Evolutionary conservation across 2,888 invertebrate genomes (phyloP).

Genomic region (Drosophila mettleri): DNA sequence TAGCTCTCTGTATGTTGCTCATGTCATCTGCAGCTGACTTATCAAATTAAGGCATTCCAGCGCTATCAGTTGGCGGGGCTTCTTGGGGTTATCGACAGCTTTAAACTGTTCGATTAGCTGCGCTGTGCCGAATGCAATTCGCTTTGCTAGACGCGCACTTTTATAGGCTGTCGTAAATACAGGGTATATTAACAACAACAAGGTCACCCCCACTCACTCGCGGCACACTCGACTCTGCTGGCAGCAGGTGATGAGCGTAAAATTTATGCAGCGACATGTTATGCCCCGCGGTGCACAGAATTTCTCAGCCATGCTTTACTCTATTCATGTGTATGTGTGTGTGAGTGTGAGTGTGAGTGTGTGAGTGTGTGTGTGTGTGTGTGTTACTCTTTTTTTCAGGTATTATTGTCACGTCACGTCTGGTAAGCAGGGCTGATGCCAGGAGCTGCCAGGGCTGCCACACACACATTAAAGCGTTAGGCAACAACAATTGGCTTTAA

Average conservation of each 20-base stretch:
- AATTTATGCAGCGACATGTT: conserved; percentile 79
- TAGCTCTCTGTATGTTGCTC: too few relatives aligned
- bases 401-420: conserved; percentile 80
- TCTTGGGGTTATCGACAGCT: not conserved
- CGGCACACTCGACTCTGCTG: conserved; percentile 9
- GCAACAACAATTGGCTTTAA: conserved; percentile 39
- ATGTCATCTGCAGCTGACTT: not conserved
- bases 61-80: not conserved
- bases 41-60: not conserved
- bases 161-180: not conserved
- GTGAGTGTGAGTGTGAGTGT: not conserved
- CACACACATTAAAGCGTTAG: conserved; percentile 46
- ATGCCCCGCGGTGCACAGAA: conserved; percentile 46
- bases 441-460: conserved; percentile 21
- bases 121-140: not conserved
- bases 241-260: conserved; percentile 77
- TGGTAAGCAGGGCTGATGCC: conserved; percentile 41
- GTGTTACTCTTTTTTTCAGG: conserved; percentile 27
- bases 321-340: not conserved
- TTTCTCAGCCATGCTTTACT: conserved; percentile 36
- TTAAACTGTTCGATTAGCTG: not conserved
- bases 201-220: conserved; percentile 51
- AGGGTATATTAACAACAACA: conserved; percentile 52
- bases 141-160: too few relatives aligned
- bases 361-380: not conserved